Evolutionary conservation across 2,888 invertebrate genomes (phyloP).

Genomic region (Dromius quadrimaculatus): DNA sequence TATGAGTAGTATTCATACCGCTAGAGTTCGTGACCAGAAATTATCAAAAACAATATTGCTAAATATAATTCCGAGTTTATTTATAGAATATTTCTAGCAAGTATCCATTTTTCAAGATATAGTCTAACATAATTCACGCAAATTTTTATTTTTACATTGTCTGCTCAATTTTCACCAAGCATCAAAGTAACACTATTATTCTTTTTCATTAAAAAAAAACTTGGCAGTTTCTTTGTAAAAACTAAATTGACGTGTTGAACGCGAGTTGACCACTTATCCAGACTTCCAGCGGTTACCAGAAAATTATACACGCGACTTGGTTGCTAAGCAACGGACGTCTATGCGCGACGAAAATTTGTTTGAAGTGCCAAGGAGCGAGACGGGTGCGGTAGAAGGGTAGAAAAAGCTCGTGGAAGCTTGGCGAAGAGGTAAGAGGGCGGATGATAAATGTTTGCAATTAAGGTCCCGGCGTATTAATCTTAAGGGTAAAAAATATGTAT

Average conservation of each 20-base stretch:
- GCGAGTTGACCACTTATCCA: constrained; percentile 42
- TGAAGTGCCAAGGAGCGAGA: constrained; percentile 23
- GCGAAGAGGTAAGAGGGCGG: constrained; percentile 15
- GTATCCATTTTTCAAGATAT: background rate
- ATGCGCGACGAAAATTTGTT: constrained; percentile 41
- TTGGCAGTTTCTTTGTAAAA: constrained; percentile 22
- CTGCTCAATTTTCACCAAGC: constrained; percentile 8
- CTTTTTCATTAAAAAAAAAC: constrained; percentile 21
- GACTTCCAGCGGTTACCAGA: constrained; percentile 3
- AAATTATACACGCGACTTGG: constrained; percentile 38
- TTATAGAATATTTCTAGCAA: too few relatives aligned
- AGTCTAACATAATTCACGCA: constrained; percentile 8
- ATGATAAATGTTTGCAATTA: constrained; percentile 51
- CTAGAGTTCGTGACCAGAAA: too few relatives aligned
- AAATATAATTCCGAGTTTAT: too few relatives aligned
- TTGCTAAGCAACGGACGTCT: constrained; percentile 21
- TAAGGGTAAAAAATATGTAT: constrained; percentile 50
- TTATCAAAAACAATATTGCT: too few relatives aligned
- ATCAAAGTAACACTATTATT: constrained; percentile 21
- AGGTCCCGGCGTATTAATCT: constrained; percentile 47
- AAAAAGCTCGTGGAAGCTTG: constrained; percentile 20
- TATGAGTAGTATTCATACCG: too few relatives aligned
- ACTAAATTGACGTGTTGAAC: constrained; percentile 41
- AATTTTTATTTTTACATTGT: constrained; percentile 1
- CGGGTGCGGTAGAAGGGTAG: background rate